Percentiles rank a stretch among this genome's conserved stretches.
These are phyloP conservation scores for Menidia beryllina DNA, from an alignment of 2,113 vertebrate genomes.

Conservation along the genomic window DNA sequence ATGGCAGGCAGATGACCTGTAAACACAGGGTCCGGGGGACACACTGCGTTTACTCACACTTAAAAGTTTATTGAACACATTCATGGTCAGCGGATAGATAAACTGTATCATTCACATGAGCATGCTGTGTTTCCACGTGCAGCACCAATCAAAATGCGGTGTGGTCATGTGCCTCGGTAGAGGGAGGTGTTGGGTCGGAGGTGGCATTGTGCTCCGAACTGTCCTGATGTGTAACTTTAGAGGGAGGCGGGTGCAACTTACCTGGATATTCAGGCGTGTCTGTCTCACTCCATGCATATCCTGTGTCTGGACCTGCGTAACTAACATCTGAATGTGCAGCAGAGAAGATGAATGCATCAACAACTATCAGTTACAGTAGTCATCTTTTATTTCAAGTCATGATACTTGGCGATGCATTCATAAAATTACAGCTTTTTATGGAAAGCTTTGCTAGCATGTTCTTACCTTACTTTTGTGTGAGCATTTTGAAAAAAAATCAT, in stretches of 20 bases:
- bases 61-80: slow-evolving; percentile 39
- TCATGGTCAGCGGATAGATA: slow-evolving; percentile 46
- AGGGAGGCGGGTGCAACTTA: slow-evolving; percentile 54
- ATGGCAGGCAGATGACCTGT: slow-evolving; percentile 61
- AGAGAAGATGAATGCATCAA: slow-evolving; percentile 64
- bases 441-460: neutral
- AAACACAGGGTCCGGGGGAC: slow-evolving; percentile 47
- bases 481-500: neutral
- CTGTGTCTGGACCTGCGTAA: slow-evolving; percentile 75
- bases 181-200: neutral
- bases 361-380: slow-evolving; percentile 10
- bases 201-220: slow-evolving; percentile 15
- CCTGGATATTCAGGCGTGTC: slow-evolving; percentile 73
- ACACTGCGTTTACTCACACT: slow-evolving; percentile 38
- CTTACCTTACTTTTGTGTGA: neutral
- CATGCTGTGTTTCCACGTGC: slow-evolving; percentile 62
- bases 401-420: neutral
- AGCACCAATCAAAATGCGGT: slow-evolving; percentile 19
- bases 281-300: slow-evolving; percentile 77
- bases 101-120: slow-evolving; percentile 26
- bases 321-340: slow-evolving; percentile 78
- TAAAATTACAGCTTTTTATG: neutral
- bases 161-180: slow-evolving; percentile 4
- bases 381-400: neutral
- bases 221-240: neutral